phyloP scores from a whole-genome alignment of 1,140 invertebrate genomes.

The Drosophila sproati region DNA sequence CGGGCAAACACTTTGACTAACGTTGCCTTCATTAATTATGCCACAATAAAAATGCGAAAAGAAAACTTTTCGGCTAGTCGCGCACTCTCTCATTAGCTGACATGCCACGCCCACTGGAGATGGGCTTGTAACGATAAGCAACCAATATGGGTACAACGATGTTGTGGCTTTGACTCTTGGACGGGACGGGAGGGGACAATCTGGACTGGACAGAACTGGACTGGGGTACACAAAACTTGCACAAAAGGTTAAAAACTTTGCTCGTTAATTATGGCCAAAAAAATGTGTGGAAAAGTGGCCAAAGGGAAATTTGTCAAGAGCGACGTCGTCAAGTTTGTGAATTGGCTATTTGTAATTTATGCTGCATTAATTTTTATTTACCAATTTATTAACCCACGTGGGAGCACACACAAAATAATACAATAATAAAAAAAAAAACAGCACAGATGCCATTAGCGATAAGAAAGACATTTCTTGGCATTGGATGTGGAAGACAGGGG shows the following conservation, averaged over 20 bases:
- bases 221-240: conserved; percentile 48
- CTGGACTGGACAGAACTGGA: not conserved
- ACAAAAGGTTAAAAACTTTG: conserved; percentile 71
- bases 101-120: conserved; percentile 54
- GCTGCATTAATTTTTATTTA: conserved; percentile 65
- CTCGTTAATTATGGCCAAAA: conserved; percentile 71
- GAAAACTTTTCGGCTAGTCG: conserved; percentile 34
- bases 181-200: not conserved
- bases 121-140: conserved; percentile 64
- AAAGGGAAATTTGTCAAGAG: conserved; percentile 57
- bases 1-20: conserved; percentile 46
- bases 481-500: not conserved
- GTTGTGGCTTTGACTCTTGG: conserved; percentile 14
- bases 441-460: conserved; percentile 68
- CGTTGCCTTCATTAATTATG: conserved; percentile 57
- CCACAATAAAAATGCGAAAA: conserved; percentile 14
- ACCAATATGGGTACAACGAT: conserved; percentile 43
- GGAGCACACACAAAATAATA: not conserved
- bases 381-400: conserved; percentile 61
- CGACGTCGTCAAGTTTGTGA: conserved; percentile 32
- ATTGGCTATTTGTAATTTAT: conserved; percentile 66
- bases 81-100: conserved; percentile 60
- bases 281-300: conserved; percentile 41
- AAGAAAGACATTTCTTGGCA: conserved; percentile 31
- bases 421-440: conserved; percentile 12